Percentiles rank a stretch among this genome's conserved stretches.
These are phyloP conservation scores for Zootermopsis nevadensis DNA, from an alignment of 2,888 invertebrate genomes.

Conservation along the genomic window DNA sequence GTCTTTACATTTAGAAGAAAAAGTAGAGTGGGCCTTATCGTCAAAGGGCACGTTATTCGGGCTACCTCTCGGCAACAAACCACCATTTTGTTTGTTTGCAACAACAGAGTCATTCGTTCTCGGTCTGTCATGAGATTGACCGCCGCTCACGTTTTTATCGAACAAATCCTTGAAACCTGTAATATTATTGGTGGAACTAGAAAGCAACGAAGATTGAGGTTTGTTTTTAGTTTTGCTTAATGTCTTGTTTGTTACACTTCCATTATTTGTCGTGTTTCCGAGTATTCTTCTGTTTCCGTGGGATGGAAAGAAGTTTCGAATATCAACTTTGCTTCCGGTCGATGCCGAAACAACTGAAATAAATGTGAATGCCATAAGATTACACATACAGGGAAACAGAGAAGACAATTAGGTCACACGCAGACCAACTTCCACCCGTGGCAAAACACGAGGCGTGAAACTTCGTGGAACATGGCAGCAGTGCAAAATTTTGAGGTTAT, in stretches of 20 bases:
- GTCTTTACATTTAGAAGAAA: background rate
- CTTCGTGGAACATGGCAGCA: too few relatives aligned
- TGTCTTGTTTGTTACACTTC: background rate
- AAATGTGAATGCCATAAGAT: background rate
- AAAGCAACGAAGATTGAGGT: constrained; percentile 43
- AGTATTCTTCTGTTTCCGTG: constrained; percentile 54
- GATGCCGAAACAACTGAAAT: background rate
- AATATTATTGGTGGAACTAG: constrained; percentile 13
- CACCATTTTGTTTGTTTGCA: background rate
- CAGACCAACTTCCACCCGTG: too few relatives aligned
- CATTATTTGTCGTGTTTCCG: background rate
- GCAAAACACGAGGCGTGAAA: too few relatives aligned
- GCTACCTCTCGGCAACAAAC: background rate
- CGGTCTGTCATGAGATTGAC: constrained; percentile 54
- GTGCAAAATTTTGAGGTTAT: too few relatives aligned
- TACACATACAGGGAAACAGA: background rate
- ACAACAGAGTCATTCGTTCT: background rate
- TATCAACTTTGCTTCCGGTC: constrained; percentile 37
- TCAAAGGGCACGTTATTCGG: background rate
- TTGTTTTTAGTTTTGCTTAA: constrained; percentile 51
- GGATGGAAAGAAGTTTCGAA: constrained; percentile 48
- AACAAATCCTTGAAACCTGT: constrained; percentile 57
- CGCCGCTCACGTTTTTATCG: constrained; percentile 57
- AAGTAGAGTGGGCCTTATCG: background rate
- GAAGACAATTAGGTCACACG: background rate